These are phyloP conservation scores for Oryzias woworae DNA, from an alignment of 2,113 vertebrate genomes.

Conservation along the genomic window DNA sequence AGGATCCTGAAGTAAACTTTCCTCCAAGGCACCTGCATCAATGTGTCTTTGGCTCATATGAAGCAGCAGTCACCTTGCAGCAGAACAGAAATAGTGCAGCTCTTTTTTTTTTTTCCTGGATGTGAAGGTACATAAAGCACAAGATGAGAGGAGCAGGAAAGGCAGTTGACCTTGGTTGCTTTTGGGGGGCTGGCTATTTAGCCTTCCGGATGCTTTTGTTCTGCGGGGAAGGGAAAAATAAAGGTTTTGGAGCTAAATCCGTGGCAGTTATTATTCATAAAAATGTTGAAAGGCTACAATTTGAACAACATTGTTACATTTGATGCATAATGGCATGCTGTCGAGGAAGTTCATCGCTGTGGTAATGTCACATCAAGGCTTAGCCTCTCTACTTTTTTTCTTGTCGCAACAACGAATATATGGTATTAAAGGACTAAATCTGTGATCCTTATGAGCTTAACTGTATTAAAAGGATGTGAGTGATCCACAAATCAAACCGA, in stretches of 20 bases:
- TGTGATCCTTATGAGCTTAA: not conserved
- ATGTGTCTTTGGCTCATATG: conserved; percentile 30
- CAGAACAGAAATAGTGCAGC: conserved; percentile 82
- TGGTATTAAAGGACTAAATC: not conserved
- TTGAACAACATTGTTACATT: conserved; percentile 2
- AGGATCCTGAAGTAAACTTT: conserved; percentile 8
- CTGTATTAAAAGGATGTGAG: conserved; percentile 6
- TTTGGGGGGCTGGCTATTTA: conserved; percentile 59
- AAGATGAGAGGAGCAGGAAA: conserved; percentile 70
- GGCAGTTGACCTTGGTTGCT: conserved; percentile 80
- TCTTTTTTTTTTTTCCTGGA: conserved; percentile 66
- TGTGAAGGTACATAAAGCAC: conserved; percentile 78
- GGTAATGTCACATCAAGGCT: not conserved
- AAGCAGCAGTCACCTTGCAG: conserved; percentile 85
- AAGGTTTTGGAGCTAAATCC: conserved; percentile 31
- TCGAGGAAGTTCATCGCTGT: not conserved
- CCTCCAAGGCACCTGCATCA: conserved; percentile 14
- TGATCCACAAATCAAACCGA: conserved; percentile 19
- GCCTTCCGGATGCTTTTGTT: conserved; percentile 49
- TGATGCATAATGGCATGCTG: not conserved
- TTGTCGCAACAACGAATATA: not conserved
- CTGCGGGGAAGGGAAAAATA: conserved; percentile 38
- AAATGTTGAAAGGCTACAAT: conserved; percentile 5
- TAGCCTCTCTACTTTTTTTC: not conserved
- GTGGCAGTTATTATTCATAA: conserved; percentile 36